phyloP scores from a whole-genome alignment of 2,797 vertebrate genomes.

The Lerista edwardsae region DNA sequence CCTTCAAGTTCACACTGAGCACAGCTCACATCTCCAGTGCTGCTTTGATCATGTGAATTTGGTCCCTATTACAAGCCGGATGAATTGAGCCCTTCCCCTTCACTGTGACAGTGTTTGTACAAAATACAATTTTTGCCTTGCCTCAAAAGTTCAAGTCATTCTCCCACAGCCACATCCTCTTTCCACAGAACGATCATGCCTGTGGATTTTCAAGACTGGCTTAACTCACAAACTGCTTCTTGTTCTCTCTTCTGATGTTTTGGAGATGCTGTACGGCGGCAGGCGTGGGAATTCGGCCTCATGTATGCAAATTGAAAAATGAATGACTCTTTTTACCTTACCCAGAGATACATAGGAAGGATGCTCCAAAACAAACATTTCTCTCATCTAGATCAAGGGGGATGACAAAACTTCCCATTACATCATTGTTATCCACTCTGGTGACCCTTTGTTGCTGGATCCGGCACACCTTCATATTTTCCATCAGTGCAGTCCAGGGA shows the following conservation, averaged over 20 bases:
- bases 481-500: conserved; percentile 57
- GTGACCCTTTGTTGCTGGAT: conserved; percentile 72
- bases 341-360: conserved; percentile 56
- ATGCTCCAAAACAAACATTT: conserved; percentile 67
- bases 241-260: neutral
- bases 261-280: neutral
- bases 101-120: neutral
- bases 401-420: conserved; percentile 73
- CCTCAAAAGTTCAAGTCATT: neutral
- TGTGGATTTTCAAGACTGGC: neutral
- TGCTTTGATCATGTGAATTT: neutral
- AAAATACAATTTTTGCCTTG: neutral
- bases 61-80: neutral
- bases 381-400: conserved; percentile 65
- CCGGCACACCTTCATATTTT: conserved; percentile 77
- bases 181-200: neutral
- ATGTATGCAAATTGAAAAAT: conserved; percentile 36
- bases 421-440: conserved; percentile 72
- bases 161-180: neutral
- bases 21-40: neutral
- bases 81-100: neutral
- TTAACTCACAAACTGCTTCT: too few species aligned
- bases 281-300: conserved; percentile 36
- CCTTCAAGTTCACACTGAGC: neutral
- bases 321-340: conserved; percentile 22